Percentiles rank a stretch among this genome's conserved stretches.
phyloP scores from a whole-genome alignment of 1,140 invertebrate genomes.

The Lethrus apterus region DNA sequence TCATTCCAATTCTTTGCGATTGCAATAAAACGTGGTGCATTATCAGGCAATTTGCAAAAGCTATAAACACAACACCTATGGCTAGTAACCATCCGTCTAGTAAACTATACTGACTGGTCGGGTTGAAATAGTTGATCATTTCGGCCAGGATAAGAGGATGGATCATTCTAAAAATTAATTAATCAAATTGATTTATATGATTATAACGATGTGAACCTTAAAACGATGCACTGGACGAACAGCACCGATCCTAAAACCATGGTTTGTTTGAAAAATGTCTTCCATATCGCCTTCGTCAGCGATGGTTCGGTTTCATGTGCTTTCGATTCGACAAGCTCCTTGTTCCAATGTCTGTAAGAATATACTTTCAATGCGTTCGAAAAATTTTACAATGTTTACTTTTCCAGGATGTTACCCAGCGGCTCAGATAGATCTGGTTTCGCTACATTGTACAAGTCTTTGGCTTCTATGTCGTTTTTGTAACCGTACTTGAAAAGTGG shows the following conservation, averaged over 20 bases:
- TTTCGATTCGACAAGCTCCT: slow-evolving; percentile 41
- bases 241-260: slow-evolving; percentile 28
- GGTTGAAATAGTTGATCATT: slow-evolving; percentile 46
- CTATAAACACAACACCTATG: slow-evolving; percentile 40
- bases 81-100: slow-evolving; percentile 44
- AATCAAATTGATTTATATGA: not conserved
- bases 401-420: slow-evolving; percentile 55
- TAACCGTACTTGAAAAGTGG: slow-evolving; percentile 60
- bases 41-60: slow-evolving; percentile 39
- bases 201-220: slow-evolving; percentile 23
- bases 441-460: slow-evolving; percentile 61
- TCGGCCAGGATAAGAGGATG: slow-evolving; percentile 29
- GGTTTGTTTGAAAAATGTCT: slow-evolving; percentile 37
- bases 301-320: slow-evolving; percentile 39
- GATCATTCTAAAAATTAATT: slow-evolving; percentile 20
- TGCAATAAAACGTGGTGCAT: slow-evolving; percentile 42
- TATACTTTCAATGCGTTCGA: not conserved
- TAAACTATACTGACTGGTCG: slow-evolving; percentile 31
- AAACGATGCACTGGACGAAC: slow-evolving; percentile 30
- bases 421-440: slow-evolving; percentile 50
- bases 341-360: slow-evolving; percentile 44
- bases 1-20: slow-evolving; percentile 46
- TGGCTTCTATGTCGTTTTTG: slow-evolving; percentile 57
- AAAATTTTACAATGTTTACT: slow-evolving; percentile 40
- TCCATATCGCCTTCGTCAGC: slow-evolving; percentile 37